phyloP scores from a whole-genome alignment of 2,797 vertebrate genomes.

The Cygnus olor region DNA sequence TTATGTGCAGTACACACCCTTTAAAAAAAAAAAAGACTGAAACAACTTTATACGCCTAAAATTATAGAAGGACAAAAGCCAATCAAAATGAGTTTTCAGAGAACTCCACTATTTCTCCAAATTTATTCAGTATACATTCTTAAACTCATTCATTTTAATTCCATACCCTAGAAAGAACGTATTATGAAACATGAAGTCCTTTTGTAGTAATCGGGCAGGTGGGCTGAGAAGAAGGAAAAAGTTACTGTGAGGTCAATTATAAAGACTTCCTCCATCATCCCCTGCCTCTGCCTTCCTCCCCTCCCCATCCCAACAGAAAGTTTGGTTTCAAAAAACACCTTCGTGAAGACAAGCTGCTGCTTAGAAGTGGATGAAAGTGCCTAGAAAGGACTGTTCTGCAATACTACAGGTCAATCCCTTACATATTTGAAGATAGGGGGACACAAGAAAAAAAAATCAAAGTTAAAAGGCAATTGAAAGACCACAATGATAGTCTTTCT shows the following conservation, averaged over 20 bases:
- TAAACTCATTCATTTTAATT: neutral
- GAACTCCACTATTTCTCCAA: neutral
- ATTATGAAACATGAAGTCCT: neutral
- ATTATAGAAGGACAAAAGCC: neutral
- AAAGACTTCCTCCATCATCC: neutral
- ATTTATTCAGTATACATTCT: conserved; percentile 16
- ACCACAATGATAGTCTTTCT: neutral
- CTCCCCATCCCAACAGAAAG: neutral
- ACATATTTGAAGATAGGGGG: rapidly evolving
- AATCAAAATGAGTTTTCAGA: neutral
- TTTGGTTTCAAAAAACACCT: neutral
- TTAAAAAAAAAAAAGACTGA: neutral
- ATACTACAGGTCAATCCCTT: neutral
- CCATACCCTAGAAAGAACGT: neutral
- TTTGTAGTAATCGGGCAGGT: neutral
- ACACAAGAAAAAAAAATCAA: neutral
- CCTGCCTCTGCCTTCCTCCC: neutral
- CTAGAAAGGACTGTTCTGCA: neutral
- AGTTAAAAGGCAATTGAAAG: neutral
- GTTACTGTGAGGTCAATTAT: neutral
- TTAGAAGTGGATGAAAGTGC: neutral
- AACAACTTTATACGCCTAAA: neutral
- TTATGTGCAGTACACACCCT: neutral
- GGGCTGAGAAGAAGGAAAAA: neutral
- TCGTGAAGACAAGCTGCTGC: neutral